Base-by-base conservation (phyloP, 92 coral and sea anemone species). In the Phenganax marumi region DNA sequence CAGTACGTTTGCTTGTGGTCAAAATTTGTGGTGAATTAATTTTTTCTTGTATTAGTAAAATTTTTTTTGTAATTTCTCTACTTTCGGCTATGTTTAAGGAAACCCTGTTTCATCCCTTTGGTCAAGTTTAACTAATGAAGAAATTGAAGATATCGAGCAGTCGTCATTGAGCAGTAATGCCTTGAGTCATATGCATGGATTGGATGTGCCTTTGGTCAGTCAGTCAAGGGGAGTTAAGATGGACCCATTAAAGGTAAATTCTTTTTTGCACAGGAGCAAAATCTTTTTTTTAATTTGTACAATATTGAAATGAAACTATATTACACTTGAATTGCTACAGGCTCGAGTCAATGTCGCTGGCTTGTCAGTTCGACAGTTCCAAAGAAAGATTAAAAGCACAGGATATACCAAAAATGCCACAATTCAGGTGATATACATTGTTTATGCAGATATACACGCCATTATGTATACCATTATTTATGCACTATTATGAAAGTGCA, bases 331-430 rank as follows among this genome's bases (percentile, higher is more conserved):
- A 64, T 57, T 10, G 7, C 56, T 19, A 22, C 46, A 79, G 84
- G 74, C 80, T 8, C 53, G 57, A 4, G 80, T 75, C n/a, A 84
- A 88, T 75, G 82, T 88, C 52, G 88, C 91, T 55, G 73, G 85
- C 52, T 47, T 88, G 18, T 76, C 88, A 71, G 79, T 81, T 14
- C 33, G 90, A 21, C 90, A 88, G 68, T 64, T 88, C 11, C 90
- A 88, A 79, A 77, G 76, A 23, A n/a, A 75, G 70, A 84, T 88
- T 23, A 84, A 50, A 61, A 53, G 0, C 74, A 84, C 22, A 12
- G 26, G 76, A 46, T 87, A 46, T 75, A 87, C 70, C 83, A 84
- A 26, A 55, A 84, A 26, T 64, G 70, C 65, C 80, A 65, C 53
- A 75, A 75, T 75, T 17, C 80, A 75, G 57, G 80, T 75, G 52